These are phyloP conservation scores for Cyphomyrus plagiostoma DNA, from an alignment of 2,113 vertebrate genomes.

Conservation along the genomic window DNA sequence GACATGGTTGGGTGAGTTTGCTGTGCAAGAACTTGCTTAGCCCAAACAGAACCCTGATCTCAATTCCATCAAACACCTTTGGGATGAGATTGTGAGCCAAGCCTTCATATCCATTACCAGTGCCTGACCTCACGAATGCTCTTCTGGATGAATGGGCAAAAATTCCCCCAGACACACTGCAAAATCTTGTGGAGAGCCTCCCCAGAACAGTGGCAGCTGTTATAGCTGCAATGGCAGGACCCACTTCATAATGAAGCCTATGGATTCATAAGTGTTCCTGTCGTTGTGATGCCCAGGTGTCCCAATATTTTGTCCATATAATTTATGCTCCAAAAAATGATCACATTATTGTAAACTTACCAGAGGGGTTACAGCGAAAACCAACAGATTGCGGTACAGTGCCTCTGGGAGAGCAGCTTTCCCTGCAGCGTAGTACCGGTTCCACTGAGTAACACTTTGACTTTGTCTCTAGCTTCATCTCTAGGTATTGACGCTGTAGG, in stretches of 20 bases:
- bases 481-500: background rate
- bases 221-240: no score
- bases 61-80: no score
- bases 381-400: background rate
- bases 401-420: background rate
- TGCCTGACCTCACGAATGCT: background rate
- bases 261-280: no score
- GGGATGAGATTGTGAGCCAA: background rate
- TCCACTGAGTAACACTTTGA: slow-evolving; percentile 8
- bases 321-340: background rate
- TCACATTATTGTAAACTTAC: background rate
- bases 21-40: no score
- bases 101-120: background rate
- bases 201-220: no score
- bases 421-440: slow-evolving; percentile 1
- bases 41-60: no score
- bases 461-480: background rate
- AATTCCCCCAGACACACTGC: no score
- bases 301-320: background rate
- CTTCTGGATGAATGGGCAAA: background rate
- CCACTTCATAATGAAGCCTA: no score
- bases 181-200: no score
- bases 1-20: no score
- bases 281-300: background rate
- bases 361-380: background rate